Percentiles rank a stretch among this genome's conserved stretches.
phyloP scores from a whole-genome alignment of 2,797 vertebrate species.

The Acanthurus leucopareius region DNA sequence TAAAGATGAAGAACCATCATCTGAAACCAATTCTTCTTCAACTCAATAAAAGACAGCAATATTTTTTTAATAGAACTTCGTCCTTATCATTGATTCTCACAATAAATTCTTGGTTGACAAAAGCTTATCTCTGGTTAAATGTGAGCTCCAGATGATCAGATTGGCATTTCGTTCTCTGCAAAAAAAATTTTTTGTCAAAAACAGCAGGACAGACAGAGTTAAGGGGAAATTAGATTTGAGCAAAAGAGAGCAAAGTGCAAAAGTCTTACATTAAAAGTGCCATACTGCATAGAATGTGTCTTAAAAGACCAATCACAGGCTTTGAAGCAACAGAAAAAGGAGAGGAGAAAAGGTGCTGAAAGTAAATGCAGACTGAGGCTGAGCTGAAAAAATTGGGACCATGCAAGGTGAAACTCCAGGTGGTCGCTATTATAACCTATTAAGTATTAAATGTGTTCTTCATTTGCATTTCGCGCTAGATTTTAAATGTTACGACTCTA shows the following conservation, averaged over 20 bases:
- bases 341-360: conserved; percentile 13
- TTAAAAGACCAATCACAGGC: conserved; percentile 8
- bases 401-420: not conserved
- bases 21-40: not conserved
- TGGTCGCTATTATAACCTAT: conserved; percentile 6
- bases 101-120: not conserved
- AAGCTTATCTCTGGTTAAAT: conserved; percentile 1
- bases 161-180: not conserved
- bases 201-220: not conserved
- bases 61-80: not conserved
- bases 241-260: conserved; percentile 19
- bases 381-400: conserved; percentile 21
- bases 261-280: conserved; percentile 25
- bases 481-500: conserved; percentile 12
- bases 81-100: conserved; percentile 11
- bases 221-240: conserved; percentile 17
- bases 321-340: not conserved
- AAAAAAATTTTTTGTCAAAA: too few relatives aligned
- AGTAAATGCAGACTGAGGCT: conserved; percentile 17
- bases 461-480: conserved; percentile 3
- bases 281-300: conserved; percentile 15
- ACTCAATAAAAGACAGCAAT: not conserved
- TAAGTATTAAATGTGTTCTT: conserved; percentile 4
- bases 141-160: conserved; percentile 7
- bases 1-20: conserved; percentile 18